Evolutionary conservation across 35 echinoderm and acorn worm genomes (phyloP).

Genomic region (Diadema setosum): DNA sequence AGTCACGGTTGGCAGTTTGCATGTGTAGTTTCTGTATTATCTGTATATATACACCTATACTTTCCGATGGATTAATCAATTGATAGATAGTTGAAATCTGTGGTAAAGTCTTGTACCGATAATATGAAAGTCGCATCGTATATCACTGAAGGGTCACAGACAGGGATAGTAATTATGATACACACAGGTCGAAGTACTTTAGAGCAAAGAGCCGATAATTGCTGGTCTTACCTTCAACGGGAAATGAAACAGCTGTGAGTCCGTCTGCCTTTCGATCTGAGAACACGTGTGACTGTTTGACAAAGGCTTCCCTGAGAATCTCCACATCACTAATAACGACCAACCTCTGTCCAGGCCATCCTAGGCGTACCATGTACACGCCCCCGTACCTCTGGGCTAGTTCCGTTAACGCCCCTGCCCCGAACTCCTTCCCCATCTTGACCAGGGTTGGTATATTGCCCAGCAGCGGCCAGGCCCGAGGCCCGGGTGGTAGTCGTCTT

Average conservation of each 20-base stretch:
- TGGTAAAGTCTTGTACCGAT: no score
- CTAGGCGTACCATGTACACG: neutral
- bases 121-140: no score
- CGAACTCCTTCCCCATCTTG: neutral
- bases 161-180: neutral
- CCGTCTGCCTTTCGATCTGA: neutral
- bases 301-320: neutral
- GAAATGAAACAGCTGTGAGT: neutral
- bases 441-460: neutral
- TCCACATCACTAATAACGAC: neutral
- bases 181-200: neutral
- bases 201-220: neutral
- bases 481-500: neutral
- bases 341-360: neutral
- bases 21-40: no score
- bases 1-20: no score
- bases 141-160: no score
- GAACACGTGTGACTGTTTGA: neutral
- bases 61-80: no score
- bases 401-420: neutral
- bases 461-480: conserved; percentile 1
- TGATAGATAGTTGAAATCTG: no score
- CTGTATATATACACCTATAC: no score
- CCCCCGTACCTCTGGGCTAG: neutral
- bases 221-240: neutral